A percentile compares a stretch with the other conserved stretches of the same genome.
phyloP scores from a whole-genome alignment of 1,140 invertebrate genomes.

The Teleogryllus occipitalis region DNA sequence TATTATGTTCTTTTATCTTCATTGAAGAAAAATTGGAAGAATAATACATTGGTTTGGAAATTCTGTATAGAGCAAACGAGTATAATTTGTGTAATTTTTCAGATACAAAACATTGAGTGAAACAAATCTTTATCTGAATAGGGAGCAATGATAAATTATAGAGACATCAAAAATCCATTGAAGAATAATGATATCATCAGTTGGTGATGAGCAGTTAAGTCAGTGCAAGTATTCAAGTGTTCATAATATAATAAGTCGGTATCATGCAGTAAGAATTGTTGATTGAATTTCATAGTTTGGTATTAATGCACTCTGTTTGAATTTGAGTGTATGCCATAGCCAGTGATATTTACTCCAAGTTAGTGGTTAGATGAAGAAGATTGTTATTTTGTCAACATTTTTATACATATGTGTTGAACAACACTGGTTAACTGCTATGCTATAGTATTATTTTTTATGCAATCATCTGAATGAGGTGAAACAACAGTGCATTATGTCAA shows the following conservation, averaged over 20 bases:
- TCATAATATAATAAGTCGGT: background rate
- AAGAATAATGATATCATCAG: too few relatives aligned
- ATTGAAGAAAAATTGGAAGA: too few relatives aligned
- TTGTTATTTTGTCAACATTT: background rate
- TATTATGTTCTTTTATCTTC: too few relatives aligned
- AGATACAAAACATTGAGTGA: too few relatives aligned
- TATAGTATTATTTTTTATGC: background rate
- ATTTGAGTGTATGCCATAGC: background rate
- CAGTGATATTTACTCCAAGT: background rate
- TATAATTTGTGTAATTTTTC: too few relatives aligned
- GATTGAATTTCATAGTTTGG: background rate
- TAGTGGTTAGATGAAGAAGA: background rate
- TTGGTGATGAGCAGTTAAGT: background rate
- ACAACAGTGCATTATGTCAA: background rate
- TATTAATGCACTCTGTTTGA: background rate
- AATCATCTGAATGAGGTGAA: background rate
- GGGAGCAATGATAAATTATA: too few relatives aligned
- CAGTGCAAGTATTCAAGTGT: slow-evolving; percentile 4
- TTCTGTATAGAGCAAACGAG: too few relatives aligned
- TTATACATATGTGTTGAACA: background rate
- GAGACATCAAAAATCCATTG: too few relatives aligned
- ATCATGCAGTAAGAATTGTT: background rate
- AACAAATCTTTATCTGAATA: too few relatives aligned
- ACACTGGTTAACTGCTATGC: background rate
- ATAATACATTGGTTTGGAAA: too few relatives aligned